A percentile compares a stretch with the other conserved stretches of the same genome.
phyloP scores from a whole-genome alignment of 2,888 invertebrate genomes.

The Drosophila mimetica region DNA sequence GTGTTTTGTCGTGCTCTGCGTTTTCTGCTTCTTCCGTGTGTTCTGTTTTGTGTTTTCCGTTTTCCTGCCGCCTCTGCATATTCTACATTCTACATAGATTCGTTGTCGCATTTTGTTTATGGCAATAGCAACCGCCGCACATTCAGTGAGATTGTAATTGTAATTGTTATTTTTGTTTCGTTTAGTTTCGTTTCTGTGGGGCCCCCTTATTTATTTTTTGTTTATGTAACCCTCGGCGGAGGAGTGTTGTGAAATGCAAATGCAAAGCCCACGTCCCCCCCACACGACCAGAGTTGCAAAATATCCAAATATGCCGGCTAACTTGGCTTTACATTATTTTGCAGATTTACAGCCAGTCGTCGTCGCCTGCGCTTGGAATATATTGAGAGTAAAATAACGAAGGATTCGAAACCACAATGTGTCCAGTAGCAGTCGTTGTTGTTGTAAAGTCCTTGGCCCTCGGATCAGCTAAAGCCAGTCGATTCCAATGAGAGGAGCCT shows the following conservation, averaged over 20 bases:
- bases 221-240: constrained; percentile 31
- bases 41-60: constrained; percentile 29
- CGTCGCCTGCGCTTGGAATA: neutral
- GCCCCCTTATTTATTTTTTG: constrained; percentile 30
- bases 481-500: constrained; percentile 33
- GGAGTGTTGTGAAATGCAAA: constrained; percentile 40
- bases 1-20: constrained; percentile 13
- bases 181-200: neutral
- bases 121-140: constrained; percentile 21
- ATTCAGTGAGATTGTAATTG: constrained; percentile 17
- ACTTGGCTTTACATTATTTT: constrained; percentile 1
- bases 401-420: constrained; percentile 12
- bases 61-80: constrained; percentile 12
- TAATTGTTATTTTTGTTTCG: constrained; percentile 13
- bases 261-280: constrained; percentile 3
- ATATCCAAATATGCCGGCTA: constrained; percentile 20
- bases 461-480: constrained; percentile 10
- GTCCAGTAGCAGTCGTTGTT: constrained; percentile 13
- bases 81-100: constrained; percentile 24
- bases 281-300: constrained; percentile 33
- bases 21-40: constrained; percentile 24
- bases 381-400: neutral
- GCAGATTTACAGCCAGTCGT: neutral
- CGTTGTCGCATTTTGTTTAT: constrained; percentile 39
- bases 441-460: constrained; percentile 15